Conservation (phyloP, 1,140 invertebrate species). For the Coelopa frigida region DNA sequence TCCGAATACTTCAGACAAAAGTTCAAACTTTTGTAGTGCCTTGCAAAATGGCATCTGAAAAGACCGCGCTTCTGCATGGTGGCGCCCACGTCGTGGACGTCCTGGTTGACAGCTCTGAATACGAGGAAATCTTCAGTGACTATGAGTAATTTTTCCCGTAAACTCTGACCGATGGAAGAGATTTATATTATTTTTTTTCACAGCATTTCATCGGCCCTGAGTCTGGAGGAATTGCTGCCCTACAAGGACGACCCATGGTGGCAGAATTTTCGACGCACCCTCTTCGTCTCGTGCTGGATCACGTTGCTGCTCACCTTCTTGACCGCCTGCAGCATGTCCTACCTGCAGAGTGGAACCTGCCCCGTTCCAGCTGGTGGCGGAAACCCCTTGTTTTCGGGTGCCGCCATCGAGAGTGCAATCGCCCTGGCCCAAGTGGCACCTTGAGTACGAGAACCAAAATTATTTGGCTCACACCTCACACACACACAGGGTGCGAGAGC, state of each 20-base stretch:
- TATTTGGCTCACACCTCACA: neutral
- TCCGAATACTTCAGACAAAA: no score
- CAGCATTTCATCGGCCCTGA: constrained; percentile 26
- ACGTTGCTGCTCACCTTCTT: constrained; percentile 29
- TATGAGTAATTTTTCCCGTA: no score
- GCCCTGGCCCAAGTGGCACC: neutral
- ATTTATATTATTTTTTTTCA: no score
- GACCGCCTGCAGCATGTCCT: constrained; percentile 23
- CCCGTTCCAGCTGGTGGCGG: neutral
- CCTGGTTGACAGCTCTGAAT: no score
- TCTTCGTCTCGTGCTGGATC: constrained; percentile 24
- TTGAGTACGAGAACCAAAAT: neutral
- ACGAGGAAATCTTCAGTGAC: no score
- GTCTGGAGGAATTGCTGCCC: constrained; percentile 32
- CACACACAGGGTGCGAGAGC: neutral
- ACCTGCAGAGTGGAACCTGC: constrained; percentile 8
- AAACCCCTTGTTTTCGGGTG: neutral
- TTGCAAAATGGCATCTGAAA: no score
- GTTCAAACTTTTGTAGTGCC: no score
- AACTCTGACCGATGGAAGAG: no score
- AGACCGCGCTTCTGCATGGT: no score
- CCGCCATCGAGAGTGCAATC: neutral
- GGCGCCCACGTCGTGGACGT: no score
- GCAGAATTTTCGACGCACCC: constrained; percentile 27
- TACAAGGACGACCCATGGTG: constrained; percentile 37